phyloP scores from a whole-genome alignment of 1,140 invertebrate species.

The Halictus rubicundus region DNA sequence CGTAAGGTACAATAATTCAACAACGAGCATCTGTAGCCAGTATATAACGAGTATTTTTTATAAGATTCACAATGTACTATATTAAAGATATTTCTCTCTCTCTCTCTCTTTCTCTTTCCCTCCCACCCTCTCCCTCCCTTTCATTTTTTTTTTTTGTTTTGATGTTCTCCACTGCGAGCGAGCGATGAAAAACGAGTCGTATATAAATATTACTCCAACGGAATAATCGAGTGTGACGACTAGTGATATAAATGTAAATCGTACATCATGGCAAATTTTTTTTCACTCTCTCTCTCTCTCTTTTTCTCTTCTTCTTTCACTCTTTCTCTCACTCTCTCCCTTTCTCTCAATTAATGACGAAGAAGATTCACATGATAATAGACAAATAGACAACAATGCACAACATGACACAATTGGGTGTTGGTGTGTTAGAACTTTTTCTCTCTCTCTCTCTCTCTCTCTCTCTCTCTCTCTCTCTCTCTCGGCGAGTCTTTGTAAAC shows the following conservation, averaged over 20 bases:
- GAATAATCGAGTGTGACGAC: conserved; percentile 47
- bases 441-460: too few species aligned
- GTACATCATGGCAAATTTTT: conserved; percentile 18
- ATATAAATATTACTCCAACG: conserved; percentile 48
- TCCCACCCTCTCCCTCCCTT: neutral
- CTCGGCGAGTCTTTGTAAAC: conserved; percentile 17
- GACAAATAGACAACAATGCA: conserved; percentile 60
- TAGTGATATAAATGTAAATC: conserved; percentile 49
- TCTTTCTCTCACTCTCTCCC: neutral
- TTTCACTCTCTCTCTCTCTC: conserved; percentile 2
- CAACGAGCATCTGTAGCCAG: conserved; percentile 43
- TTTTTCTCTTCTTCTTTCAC: neutral
- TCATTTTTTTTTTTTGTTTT: too few species aligned
- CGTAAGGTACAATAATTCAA: conserved; percentile 42
- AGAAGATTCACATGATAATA: conserved; percentile 15
- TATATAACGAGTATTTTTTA: conserved; percentile 51
- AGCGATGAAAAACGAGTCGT: conserved; percentile 50
- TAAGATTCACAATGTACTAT: conserved; percentile 41
- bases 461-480: neutral
- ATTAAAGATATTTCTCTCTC: conserved; percentile 29
- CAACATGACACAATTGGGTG: conserved; percentile 40
- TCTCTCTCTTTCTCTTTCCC: neutral
- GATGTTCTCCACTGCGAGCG: conserved; percentile 35
- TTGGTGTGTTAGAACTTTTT: conserved; percentile 10
- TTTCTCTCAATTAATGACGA: conserved; percentile 28